Conservation (phyloP, 1,140 invertebrate species). For the Ceratina australensis region DNA sequence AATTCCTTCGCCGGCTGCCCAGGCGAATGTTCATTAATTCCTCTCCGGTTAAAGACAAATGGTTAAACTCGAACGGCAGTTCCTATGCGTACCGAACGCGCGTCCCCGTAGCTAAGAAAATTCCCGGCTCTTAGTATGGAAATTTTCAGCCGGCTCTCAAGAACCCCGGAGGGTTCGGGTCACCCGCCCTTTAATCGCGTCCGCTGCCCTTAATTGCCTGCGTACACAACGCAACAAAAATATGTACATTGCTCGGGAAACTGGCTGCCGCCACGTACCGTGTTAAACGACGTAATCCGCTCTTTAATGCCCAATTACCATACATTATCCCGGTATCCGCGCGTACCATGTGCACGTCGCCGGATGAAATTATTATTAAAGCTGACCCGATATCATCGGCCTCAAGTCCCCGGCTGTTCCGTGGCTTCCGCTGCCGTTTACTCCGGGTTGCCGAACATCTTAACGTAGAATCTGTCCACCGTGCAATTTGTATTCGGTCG, state of each 20-base stretch:
- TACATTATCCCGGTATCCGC: constrained; percentile 55
- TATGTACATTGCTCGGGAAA: constrained; percentile 45
- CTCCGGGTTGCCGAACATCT: not conserved
- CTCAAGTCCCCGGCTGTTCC: not conserved
- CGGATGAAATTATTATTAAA: constrained; percentile 64
- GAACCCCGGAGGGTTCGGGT: constrained; percentile 3
- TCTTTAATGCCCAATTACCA: constrained; percentile 66
- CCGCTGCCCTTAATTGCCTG: constrained; percentile 41
- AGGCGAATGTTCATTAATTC: constrained; percentile 43
- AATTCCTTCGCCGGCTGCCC: constrained; percentile 20
- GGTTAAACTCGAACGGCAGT: constrained; percentile 33
- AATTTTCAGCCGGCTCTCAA: constrained; percentile 44
- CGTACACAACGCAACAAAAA: constrained; percentile 54
- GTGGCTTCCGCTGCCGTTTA: too few species aligned
- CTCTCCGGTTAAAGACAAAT: constrained; percentile 39
- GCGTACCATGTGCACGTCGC: constrained; percentile 9
- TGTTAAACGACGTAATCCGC: constrained; percentile 64
- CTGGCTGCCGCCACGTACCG: constrained; percentile 26
- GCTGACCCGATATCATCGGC: constrained; percentile 10
- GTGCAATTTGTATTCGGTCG: constrained; percentile 2
- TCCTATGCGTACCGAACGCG: not conserved
- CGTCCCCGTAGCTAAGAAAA: constrained; percentile 47
- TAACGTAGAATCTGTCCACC: not conserved
- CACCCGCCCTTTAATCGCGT: constrained; percentile 43
- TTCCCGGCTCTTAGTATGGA: constrained; percentile 46